Base-by-base conservation (phyloP, 2,888 invertebrate genomes). In the Papilio gigon region DNA sequence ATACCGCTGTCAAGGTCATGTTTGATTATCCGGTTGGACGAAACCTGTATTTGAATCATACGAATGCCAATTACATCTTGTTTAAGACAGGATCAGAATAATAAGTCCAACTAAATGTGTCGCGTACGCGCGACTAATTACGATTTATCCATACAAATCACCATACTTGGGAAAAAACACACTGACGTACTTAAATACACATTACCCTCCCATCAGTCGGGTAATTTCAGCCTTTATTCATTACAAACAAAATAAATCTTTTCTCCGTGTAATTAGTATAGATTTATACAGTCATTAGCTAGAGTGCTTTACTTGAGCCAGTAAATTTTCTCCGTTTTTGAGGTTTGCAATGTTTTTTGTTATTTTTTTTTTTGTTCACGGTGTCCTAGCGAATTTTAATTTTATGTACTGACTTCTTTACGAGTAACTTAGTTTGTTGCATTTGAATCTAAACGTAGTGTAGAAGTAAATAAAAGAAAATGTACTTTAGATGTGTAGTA, bases 31-130 rank as follows among this genome's bases (percentile, higher is more conserved):
- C 27, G 27, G 27, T 53, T n/a, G 2, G n/a, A 2, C 6, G 8
- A 53, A 53, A 53, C 53, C 53, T 30, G 53, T 6, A 14, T 27
- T 50, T 27, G 50, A 50, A 25, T 47, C 22, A 22, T n/a, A 47
- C 14, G 6, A 27, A 27, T 50, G 27, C 5, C 5, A 25, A 44
- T 44, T 20, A 20, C 17, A 50, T 27, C 50, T 50, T 27, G 25
- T 14, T 27, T 50, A 27, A 14, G 25, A 50, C 5, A 25, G 12
- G 14, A 27, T 25, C 5, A 50, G 14, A 11, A 22, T 11, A 47
- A 1, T 22, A 44, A 44, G 8, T 1, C 20, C 11, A 44, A 44
- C 44, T 44, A 3, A 44, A 6, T 20, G 44, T 44, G 2, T 2
- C 20, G 8, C 1, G 4, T 20, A 2, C 20, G 20, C 4, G 9